Evolutionary conservation across 2,113 vertebrate species (phyloP), one percentile per base, ranked within the genome.

Genomic region (Macquaria australasica): DNA sequence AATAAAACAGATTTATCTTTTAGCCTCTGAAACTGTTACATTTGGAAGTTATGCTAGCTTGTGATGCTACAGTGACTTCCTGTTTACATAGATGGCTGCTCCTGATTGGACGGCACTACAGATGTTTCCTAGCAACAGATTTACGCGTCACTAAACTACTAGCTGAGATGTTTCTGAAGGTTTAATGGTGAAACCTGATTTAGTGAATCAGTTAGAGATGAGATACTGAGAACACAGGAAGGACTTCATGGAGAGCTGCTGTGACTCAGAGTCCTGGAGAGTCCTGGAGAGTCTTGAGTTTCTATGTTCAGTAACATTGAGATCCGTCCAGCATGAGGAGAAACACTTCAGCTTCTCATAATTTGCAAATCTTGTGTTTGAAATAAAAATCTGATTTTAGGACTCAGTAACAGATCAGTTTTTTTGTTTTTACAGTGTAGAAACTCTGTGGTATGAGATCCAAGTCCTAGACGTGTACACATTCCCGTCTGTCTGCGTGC

Each of bases 401-500:
- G 50, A 53, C 50, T 53, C 6, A 51, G 48, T 16, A 50, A 20
- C 51, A 53, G 8, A 34, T 50, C 1, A 16, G 5, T 48, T 56
- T 58, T 15, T 48, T 16, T 48, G 14, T 60, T 83, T 71, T 81
- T 77, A 77, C 77, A 88, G 83, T 60, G 68, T 79, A 78, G 55
- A 72, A n/a, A 77, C 37, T 81, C 60, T 86, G 89, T 45, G 88
- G 88, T 83, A 0, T 81, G 59, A 86, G 63, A 84, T 74, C 79
- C 60, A 51, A 37, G 81, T 34, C 73, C 20, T 5, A 90, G 85
- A 90, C 82, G 28, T 59, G 75, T 63, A 53, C 77, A 84, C 86
- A 88, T 88, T 90, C 89, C 83, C 69, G 50, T 70, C 79, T 73
- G 62, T 59, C 31, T 37, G 3, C 59, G 1, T 4, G 45, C 70